These are phyloP conservation scores for Podarcis cretensis DNA, from an alignment of 2,113 vertebrate species.

Conservation along the genomic window DNA sequence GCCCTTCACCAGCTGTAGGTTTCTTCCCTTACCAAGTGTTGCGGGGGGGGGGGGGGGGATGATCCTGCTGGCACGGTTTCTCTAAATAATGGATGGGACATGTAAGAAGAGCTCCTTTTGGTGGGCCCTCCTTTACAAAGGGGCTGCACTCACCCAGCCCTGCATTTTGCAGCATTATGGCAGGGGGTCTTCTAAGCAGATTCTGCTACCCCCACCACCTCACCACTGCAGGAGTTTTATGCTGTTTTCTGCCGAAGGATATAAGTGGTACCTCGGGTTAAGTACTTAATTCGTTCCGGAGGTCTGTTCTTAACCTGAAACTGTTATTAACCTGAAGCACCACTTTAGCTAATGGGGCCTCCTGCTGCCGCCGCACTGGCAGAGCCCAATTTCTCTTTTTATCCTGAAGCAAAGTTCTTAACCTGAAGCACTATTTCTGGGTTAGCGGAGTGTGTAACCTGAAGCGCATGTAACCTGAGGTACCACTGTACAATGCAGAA, in stretches of 20 bases:
- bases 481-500: rapidly evolving
- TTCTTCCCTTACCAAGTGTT: background rate
- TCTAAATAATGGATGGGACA: background rate
- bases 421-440: too few species aligned
- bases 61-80: background rate
- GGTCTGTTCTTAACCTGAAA: too few species aligned
- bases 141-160: rapidly evolving
- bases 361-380: too few species aligned
- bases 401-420: too few species aligned
- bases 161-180: background rate
- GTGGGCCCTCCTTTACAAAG: background rate
- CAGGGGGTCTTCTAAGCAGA: background rate
- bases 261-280: background rate
- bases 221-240: background rate
- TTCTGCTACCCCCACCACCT: background rate
- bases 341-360: too few species aligned
- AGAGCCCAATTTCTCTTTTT: too few species aligned
- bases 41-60: background rate
- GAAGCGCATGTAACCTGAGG: too few species aligned
- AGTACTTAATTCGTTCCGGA: too few species aligned
- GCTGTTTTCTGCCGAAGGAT: rapidly evolving
- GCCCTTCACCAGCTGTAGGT: background rate
- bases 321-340: too few species aligned
- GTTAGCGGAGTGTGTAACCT: too few species aligned
- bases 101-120: background rate